Evolutionary conservation across 1,140 invertebrate genomes (phyloP).

Genomic region (Scaptomyza montana): DNA sequence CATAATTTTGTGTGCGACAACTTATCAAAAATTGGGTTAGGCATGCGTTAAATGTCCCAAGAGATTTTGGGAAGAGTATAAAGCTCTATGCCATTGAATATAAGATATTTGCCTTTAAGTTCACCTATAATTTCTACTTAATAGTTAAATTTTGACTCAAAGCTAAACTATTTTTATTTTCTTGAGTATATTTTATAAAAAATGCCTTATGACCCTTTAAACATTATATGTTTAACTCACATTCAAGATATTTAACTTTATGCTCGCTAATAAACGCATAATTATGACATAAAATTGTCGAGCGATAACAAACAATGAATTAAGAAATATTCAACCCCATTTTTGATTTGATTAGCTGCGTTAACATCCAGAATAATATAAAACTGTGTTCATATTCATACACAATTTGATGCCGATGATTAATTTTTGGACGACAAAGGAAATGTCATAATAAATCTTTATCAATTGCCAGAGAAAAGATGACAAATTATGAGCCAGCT

Average conservation of each 20-base stretch:
- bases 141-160: too few relatives aligned
- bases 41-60: slow-evolving; percentile 20
- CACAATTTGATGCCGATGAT: slow-evolving; percentile 40
- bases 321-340: slow-evolving; percentile 32
- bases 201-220: neutral
- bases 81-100: neutral
- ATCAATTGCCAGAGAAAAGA: slow-evolving; percentile 67
- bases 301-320: slow-evolving; percentile 33
- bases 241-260: slow-evolving; percentile 15
- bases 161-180: too few relatives aligned
- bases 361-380: slow-evolving; percentile 64
- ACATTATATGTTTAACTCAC: neutral
- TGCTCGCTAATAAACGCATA: slow-evolving; percentile 31
- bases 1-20: slow-evolving; percentile 70
- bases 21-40: slow-evolving; percentile 73
- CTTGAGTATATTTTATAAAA: too few relatives aligned
- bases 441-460: slow-evolving; percentile 81
- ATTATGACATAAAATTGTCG: slow-evolving; percentile 60
- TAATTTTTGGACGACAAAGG: slow-evolving; percentile 61
- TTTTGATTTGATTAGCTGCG: slow-evolving; percentile 67
- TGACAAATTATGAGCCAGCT: slow-evolving; percentile 72
- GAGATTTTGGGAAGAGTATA: slow-evolving; percentile 1
- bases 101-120: too few relatives aligned
- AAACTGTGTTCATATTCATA: slow-evolving; percentile 28
- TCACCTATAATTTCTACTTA: too few relatives aligned